Conservation (phyloP, 2,797 vertebrate genomes). For the Malurus splendens region DNA sequence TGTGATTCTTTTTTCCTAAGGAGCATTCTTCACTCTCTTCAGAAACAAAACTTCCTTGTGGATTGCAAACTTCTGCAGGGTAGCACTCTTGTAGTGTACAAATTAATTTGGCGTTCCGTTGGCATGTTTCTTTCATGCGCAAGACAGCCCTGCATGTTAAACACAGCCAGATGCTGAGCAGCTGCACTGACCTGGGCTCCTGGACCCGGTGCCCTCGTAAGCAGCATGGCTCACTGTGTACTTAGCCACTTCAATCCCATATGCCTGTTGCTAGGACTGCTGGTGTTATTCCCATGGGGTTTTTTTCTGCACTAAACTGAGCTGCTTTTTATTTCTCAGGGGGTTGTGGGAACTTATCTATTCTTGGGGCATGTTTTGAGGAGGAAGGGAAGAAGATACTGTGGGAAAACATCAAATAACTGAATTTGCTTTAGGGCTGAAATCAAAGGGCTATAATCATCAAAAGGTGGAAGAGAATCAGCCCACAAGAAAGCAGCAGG, state of each 20-base stretch:
- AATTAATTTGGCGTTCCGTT: neutral
- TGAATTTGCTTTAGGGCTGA: slow-evolving; percentile 32
- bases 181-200: neutral
- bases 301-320: neutral
- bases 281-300: accelerated
- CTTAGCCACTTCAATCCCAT: neutral
- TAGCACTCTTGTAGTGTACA: neutral
- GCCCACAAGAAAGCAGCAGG: neutral
- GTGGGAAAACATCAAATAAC: slow-evolving; percentile 27
- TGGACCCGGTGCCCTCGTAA: accelerated
- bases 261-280: neutral
- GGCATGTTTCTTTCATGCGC: neutral
- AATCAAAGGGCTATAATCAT: slow-evolving; percentile 12
- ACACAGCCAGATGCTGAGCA: neutral
- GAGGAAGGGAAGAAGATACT: neutral
- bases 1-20: neutral
- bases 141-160: neutral
- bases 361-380: slow-evolving; percentile 1
- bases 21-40: neutral
- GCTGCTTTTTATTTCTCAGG: neutral
- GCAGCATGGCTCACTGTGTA: neutral
- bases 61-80: neutral
- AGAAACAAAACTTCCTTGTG: neutral
- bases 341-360: neutral
- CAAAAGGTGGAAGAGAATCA: slow-evolving; percentile 22